These are phyloP conservation scores for Dicyrtomina minuta DNA, from an alignment of 2,888 invertebrate species.

Conservation along the genomic window DNA sequence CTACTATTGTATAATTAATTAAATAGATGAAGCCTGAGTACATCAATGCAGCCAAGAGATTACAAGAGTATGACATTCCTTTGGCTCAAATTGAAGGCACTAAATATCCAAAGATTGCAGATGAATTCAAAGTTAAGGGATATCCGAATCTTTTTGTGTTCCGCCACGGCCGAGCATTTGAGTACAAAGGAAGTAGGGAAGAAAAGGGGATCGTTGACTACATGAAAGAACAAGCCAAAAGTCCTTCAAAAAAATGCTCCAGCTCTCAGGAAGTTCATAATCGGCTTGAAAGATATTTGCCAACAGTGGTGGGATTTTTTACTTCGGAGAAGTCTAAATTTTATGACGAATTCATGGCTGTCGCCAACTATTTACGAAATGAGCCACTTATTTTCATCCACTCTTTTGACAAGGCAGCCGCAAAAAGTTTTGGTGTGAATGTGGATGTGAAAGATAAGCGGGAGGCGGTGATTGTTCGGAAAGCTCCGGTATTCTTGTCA, in stretches of 20 bases:
- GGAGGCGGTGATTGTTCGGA: slow-evolving; percentile 59
- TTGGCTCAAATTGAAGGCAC: slow-evolving; percentile 63
- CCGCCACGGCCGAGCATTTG: slow-evolving; percentile 59
- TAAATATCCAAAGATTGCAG: slow-evolving; percentile 59
- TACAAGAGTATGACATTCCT: slow-evolving; percentile 57
- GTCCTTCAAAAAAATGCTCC: slow-evolving; percentile 56
- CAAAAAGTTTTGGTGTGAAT: slow-evolving; percentile 55
- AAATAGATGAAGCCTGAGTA: slow-evolving; percentile 59
- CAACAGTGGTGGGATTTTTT: slow-evolving; percentile 62
- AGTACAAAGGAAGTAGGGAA: slow-evolving; percentile 60
- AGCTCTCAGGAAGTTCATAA: slow-evolving; percentile 56
- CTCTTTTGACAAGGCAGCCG: slow-evolving; percentile 57
- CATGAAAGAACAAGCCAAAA: slow-evolving; percentile 60
- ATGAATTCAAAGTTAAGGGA: slow-evolving; percentile 59
- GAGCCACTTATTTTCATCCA: slow-evolving; percentile 58
- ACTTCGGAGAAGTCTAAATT: slow-evolving; percentile 57
- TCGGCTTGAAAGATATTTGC: slow-evolving; percentile 57
- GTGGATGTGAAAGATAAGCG: slow-evolving; percentile 46
- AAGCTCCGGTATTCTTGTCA: slow-evolving; percentile 60
- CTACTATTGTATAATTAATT: not conserved
- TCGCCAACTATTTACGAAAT: slow-evolving; percentile 59
- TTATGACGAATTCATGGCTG: slow-evolving; percentile 58
- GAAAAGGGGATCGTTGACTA: slow-evolving; percentile 58
- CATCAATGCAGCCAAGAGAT: slow-evolving; percentile 59
- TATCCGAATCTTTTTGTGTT: slow-evolving; percentile 60